phyloP scores from a whole-genome alignment of 2,113 vertebrate species.

The Sialia sialis region DNA sequence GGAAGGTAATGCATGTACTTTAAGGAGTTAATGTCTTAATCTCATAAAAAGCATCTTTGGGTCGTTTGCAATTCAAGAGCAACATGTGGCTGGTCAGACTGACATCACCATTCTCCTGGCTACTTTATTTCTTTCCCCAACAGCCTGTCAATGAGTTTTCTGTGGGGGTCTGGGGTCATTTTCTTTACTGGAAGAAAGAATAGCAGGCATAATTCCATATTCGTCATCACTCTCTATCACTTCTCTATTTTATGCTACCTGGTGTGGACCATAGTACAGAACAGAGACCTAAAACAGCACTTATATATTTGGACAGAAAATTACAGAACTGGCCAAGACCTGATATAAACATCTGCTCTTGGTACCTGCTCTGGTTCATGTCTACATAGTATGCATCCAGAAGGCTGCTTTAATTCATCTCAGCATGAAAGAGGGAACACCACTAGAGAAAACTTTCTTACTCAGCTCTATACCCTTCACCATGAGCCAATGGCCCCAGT shows the following conservation, averaged over 20 bases:
- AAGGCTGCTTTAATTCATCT: conserved; percentile 28
- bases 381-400: conserved; percentile 21
- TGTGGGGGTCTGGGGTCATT: background rate
- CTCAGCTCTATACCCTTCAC: background rate
- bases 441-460: background rate
- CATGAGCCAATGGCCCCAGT: rapidly evolving
- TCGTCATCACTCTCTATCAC: background rate
- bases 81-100: background rate
- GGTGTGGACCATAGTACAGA: background rate
- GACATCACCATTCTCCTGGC: background rate
- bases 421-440: background rate
- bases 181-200: background rate
- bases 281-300: conserved; percentile 20
- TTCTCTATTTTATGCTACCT: background rate
- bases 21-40: background rate
- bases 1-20: background rate
- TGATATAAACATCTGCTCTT: conserved; percentile 61
- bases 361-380: conserved; percentile 35
- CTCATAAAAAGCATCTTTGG: background rate
- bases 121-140: background rate
- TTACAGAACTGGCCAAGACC: conserved; percentile 18
- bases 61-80: background rate
- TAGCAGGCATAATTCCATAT: background rate
- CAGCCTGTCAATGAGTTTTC: background rate
- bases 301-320: conserved; percentile 43